Percentiles rank a stretch among this genome's conserved stretches.
These are phyloP conservation scores for Dendropsophus ebraccatus DNA, from an alignment of 2,113 vertebrate genomes.

Conservation along the genomic window DNA sequence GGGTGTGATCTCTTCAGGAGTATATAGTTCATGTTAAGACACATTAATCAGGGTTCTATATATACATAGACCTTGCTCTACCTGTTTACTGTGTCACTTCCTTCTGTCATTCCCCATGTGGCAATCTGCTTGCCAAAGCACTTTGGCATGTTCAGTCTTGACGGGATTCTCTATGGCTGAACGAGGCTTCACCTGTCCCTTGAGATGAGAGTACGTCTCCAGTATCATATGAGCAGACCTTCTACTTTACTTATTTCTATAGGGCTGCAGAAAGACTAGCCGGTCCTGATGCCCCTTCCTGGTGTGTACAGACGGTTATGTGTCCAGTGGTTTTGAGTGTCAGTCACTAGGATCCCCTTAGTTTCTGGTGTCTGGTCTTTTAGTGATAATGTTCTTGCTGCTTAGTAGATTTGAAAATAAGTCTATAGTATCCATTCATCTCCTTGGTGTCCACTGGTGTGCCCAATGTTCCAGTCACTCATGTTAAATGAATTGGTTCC, in stretches of 20 bases:
- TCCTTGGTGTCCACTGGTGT: neutral
- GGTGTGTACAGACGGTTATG: no score
- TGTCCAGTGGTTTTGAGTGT: neutral
- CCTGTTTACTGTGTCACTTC: slow-evolving; percentile 26
- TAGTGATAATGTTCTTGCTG: neutral
- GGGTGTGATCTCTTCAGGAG: neutral
- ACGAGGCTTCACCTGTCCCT: neutral
- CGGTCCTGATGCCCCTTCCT: no score
- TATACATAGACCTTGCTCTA: neutral
- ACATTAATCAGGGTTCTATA: neutral
- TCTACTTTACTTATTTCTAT: neutral
- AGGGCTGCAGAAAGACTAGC: neutral
- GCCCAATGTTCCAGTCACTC: no score
- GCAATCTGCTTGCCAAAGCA: neutral
- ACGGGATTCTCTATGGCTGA: neutral
- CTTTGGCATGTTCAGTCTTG: neutral
- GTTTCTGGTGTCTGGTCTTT: neutral
- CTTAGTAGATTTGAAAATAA: neutral
- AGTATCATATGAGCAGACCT: neutral
- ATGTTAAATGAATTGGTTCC: no score
- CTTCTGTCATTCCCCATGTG: neutral
- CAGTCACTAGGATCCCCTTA: neutral
- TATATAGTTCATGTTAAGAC: slow-evolving; percentile 4
- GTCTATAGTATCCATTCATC: neutral
- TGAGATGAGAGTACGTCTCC: neutral